Conservation (phyloP, 2,888 invertebrate genomes). For the Celastrina argiolus region DNA sequence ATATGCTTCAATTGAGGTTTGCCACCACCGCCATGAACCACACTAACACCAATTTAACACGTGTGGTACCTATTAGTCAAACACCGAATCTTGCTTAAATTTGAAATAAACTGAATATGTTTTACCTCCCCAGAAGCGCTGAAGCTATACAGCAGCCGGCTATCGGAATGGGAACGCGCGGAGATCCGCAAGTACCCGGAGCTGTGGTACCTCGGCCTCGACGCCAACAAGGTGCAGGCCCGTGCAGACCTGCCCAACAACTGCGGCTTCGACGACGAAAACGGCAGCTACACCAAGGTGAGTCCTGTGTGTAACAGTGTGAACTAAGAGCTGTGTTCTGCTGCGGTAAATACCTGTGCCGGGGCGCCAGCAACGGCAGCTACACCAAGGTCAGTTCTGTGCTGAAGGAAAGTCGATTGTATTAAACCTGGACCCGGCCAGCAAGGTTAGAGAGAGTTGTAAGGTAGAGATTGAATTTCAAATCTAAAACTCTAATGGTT, state of each 20-base stretch:
- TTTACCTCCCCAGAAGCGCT: constrained; percentile 82
- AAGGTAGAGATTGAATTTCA: too few relatives aligned
- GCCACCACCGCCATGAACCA: too few relatives aligned
- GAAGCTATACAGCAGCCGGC: constrained; percentile 87
- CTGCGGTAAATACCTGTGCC: constrained; percentile 89
- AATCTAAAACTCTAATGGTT: too few relatives aligned
- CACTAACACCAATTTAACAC: too few relatives aligned
- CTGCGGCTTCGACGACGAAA: constrained; percentile 93
- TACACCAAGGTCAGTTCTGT: constrained; percentile 88
- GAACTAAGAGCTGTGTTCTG: background rate
- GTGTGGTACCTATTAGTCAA: too few relatives aligned
- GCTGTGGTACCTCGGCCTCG: constrained; percentile 94
- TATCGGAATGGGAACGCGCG: constrained; percentile 93
- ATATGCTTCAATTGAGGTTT: too few relatives aligned
- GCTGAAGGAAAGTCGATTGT: background rate
- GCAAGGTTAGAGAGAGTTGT: too few relatives aligned
- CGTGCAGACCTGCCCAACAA: constrained; percentile 88
- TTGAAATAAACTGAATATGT: too few relatives aligned
- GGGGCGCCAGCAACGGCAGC: constrained; percentile 92
- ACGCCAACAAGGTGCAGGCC: constrained; percentile 90
- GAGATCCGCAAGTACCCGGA: constrained; percentile 95
- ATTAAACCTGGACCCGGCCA: background rate
- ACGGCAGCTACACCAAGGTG: constrained; percentile 97
- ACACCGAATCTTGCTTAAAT: too few relatives aligned
- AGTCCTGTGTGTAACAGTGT: constrained; percentile 35